phyloP scores from a whole-genome alignment of 1,140 invertebrate genomes.

The Drosophila grimshawi region DNA sequence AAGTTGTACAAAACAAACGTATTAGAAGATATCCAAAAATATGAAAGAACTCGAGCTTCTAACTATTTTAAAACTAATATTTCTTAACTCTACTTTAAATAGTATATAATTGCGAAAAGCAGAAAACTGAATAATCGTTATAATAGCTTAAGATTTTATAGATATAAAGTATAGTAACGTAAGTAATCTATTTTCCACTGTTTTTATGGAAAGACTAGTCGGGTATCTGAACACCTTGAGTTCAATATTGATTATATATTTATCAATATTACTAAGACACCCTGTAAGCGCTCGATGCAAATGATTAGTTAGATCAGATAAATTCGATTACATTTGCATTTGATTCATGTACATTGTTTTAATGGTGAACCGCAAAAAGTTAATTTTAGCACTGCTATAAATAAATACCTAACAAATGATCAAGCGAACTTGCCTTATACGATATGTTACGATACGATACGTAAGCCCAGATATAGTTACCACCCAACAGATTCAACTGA shows the following conservation, averaged over 20 bases:
- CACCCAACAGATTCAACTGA: conserved; percentile 32
- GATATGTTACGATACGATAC: conserved; percentile 50
- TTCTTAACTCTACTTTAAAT: too few species aligned
- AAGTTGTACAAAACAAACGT: neutral
- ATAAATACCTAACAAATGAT: conserved; percentile 74
- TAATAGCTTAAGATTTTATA: too few species aligned
- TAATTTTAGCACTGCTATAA: conserved; percentile 82
- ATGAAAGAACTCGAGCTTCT: too few species aligned
- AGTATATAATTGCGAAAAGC: too few species aligned
- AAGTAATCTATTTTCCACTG: too few species aligned
- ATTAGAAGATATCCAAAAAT: too few species aligned
- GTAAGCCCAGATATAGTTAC: conserved; percentile 78
- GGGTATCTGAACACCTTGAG: too few species aligned
- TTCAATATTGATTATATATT: too few species aligned
- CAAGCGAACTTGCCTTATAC: conserved; percentile 63
- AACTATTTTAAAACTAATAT: too few species aligned
- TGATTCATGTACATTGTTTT: conserved; percentile 57
- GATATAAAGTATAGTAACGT: too few species aligned
- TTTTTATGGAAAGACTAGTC: too few species aligned
- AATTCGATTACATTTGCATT: conserved; percentile 58
- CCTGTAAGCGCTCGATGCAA: neutral
- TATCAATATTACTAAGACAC: neutral
- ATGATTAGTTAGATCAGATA: conserved; percentile 45
- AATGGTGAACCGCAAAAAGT: conserved; percentile 72
- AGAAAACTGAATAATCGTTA: too few species aligned